Base-by-base conservation (phyloP, 2,797 vertebrate species). In the Helarctos malayanus region DNA sequence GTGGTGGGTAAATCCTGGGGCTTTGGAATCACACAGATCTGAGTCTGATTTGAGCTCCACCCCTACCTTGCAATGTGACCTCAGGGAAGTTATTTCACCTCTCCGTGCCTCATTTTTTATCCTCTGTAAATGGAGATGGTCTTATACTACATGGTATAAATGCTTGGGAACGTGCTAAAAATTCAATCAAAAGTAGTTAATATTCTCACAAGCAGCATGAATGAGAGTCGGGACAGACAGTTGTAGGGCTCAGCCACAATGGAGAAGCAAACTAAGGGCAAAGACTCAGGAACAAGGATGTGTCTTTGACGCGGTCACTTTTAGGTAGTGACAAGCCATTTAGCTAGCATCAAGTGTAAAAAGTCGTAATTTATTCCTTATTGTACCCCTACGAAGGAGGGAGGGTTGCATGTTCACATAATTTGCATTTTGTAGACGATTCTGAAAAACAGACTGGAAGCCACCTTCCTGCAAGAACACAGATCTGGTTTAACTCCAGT, bases 31-130 rank as follows among this genome's bases (percentile, higher is more conserved):
- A 57, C 73, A 47, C 18, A 35, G 45, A 52, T 32, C 59, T 49
- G 71, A 15, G 10, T 19, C 18, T 47, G 59, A 52, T 76, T 65
- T 78, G 79, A 65, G 45, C n/a, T 80, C 8, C 7, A 3, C 47
- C 38, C 19, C 76, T 29, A 27, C 29, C 25, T 79, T 78, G 59
- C 91, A 96, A 61, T 91, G 83, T n/a, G 69, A 73, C 32, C 45
- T 84, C 75, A 1, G 11, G 45, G 27, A 16, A 88, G 45, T 61
- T 29, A n/a, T 19, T 69, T 79, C 80, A 68, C 57, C 56, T 94
- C 96, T 93, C 75, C 68, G 41, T 71, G 61, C 32, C 75, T 94
- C n/a, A 1, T 68, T 73, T 63, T 82, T 68, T 41, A 91, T 41
- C 47, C 52, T 65, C 79, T 91, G 49, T 54, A 80, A 68, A 35